Base-by-base conservation (phyloP, 2,797 vertebrate species). In the Ptychadena robeensis region DNA sequence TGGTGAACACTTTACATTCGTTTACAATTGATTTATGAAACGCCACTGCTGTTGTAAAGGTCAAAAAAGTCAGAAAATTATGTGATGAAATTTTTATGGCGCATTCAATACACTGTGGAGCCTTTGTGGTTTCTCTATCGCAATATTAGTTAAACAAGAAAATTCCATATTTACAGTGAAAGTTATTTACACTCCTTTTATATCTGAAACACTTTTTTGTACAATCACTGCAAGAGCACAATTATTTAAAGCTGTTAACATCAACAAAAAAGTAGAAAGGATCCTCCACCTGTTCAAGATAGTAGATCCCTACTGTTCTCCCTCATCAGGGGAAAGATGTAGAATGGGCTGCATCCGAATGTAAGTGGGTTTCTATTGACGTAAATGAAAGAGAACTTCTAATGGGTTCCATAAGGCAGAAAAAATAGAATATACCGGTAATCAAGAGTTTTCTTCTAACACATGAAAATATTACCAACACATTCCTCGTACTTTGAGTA, bases 21-120 rank as follows among this genome's bases (percentile, higher is more conserved):
- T 73, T 79, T 66, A 22, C 40, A 79, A 79, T 61, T 79, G 69
- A 83, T 83, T 79, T 69, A 66, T 79, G 44, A 84, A 80, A 69
- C 68, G 27, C 6, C 38, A 10, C 75, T 64, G 68, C 61, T 38
- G 69, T 66, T 73, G 25, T 68, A 73, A 73, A 80, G 82, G 69
- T 84, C 48, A 79, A 84, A 80, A 80, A 84, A 70, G 73, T 76
- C 57, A 40, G 57, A 61, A 73, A 73, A 79, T 69, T 11, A 79
- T 79, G 34, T 61, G 69, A 83, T 65, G 31, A 40, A 27, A 40
- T 69, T 61, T 73, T 66, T 79, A 74, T 66, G 27, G 11, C n/a
- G 18, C 31, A 22, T 73, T 67, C 15, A 66, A 44, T 35, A 74
- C 18, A 15, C 32, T 15, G 2, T 61, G 59, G 27, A 61, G 10